Conservation (phyloP, 2,113 vertebrate species). For the Columbina picui region DNA sequence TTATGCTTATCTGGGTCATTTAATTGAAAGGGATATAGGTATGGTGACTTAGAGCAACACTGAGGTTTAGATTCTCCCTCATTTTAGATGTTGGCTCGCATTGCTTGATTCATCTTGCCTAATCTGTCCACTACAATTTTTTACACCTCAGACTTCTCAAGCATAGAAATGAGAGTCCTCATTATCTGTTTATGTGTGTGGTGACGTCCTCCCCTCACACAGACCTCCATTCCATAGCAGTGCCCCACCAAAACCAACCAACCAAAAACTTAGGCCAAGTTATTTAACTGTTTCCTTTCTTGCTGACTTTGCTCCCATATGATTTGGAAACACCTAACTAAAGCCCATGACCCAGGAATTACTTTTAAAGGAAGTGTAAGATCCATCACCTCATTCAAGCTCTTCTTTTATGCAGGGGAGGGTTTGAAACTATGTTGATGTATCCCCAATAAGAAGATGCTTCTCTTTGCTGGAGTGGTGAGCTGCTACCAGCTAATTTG, state of each 20-base stretch:
- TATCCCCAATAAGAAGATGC: neutral
- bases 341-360: neutral
- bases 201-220: neutral
- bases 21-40: neutral
- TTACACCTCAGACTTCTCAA: neutral
- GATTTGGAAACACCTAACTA: neutral
- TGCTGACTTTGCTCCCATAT: neutral
- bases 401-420: neutral
- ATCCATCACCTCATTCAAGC: neutral
- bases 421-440: neutral
- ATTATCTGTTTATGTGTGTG: neutral
- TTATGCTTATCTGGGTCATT: neutral
- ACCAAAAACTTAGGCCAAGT: neutral
- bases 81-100: rapidly evolving
- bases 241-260: neutral
- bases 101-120: neutral
- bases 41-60: neutral
- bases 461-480: neutral
- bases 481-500: neutral
- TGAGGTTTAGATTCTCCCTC: neutral
- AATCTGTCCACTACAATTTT: neutral
- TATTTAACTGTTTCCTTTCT: neutral
- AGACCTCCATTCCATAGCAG: neutral
- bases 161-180: neutral
- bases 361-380: neutral